Base-by-base conservation (phyloP, 1,140 invertebrate genomes). In the Pseudomyrmex gracilis region DNA sequence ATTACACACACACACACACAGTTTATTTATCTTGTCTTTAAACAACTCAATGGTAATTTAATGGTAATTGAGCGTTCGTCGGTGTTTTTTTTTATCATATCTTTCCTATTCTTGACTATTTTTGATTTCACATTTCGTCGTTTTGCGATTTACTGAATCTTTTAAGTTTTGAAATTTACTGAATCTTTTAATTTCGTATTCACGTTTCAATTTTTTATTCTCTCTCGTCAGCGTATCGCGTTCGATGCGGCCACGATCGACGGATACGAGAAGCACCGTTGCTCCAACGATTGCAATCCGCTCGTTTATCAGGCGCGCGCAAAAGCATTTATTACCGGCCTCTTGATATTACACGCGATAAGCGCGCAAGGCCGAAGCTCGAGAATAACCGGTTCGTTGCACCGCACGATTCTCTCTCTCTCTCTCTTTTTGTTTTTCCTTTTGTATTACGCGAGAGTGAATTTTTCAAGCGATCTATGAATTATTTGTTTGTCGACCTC, bases 301-400 rank as follows among this genome's bases (percentile, higher is more conserved):
- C 53, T 34, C 66, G 43, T 71, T 80, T 17, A 80, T 58, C 66
- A 80, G 57, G 53, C 67, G 66, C 24, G 66, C 53, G 64, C 47
- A 55, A 34, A 34, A 34, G 34, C 24, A 55, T 24, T 47, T 71
- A 66, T 80, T 80, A 80, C 47, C 71, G 34, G 76, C 53, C 76
- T 80, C 53, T 71, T 80, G 76, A 80, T 80, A 68, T 22, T 70
- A 5, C 34, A 45, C 53, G 13, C 51, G 76, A 80, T 80, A 80
- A 15, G 12, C 43, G 76, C 64, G 51, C 76, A 70, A 78, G 76
- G 76, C 76, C 53, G 34, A 34, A 20, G n/a, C 64, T 24, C 74
- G 47, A 66, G 74, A 53, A 68, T 43, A 43, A 80, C 34, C 66
- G 45, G 76, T 80, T 80, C 76, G 22, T 70, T 80, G 76, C 66